Percentiles rank a stretch among this genome's conserved stretches.
These are phyloP conservation scores for Phyllotis vaccarum DNA, from an alignment of 2,797 vertebrate species.

Conservation along the genomic window DNA sequence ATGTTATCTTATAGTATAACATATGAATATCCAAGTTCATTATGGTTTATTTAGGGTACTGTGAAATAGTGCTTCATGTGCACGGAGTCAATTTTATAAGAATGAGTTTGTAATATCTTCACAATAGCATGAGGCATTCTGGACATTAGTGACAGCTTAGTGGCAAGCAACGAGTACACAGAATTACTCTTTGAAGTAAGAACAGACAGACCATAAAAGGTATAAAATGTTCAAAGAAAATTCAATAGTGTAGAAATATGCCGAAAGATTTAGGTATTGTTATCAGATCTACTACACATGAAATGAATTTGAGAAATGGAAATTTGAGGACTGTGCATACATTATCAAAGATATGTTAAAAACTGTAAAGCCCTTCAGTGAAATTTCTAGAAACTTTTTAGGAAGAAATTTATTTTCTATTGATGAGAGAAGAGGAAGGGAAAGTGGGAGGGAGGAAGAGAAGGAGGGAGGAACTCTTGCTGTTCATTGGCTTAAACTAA, in stretches of 20 bases:
- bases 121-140: slow-evolving; percentile 55
- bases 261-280: slow-evolving; percentile 58
- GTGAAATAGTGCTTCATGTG: slow-evolving; percentile 70
- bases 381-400: neutral
- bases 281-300: slow-evolving; percentile 55
- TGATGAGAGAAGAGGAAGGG: neutral
- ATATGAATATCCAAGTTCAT: slow-evolving; percentile 75
- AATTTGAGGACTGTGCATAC: neutral
- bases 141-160: slow-evolving; percentile 38
- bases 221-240: slow-evolving; percentile 60
- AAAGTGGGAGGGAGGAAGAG: fast-evolving
- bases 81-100: slow-evolving; percentile 64
- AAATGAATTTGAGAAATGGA: neutral
- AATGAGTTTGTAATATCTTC: slow-evolving; percentile 46
- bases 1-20: slow-evolving; percentile 67
- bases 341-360: slow-evolving; percentile 62
- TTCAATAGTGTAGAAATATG: slow-evolving; percentile 57
- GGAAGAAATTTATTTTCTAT: neutral
- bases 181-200: slow-evolving; percentile 54
- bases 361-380: neutral
- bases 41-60: slow-evolving; percentile 81
- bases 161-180: slow-evolving; percentile 67
- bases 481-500: neutral
- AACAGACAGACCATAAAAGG: neutral
- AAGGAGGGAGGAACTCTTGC: fast-evolving